phyloP scores from a whole-genome alignment of 2,797 vertebrate species.

The Lophius americanus region DNA sequence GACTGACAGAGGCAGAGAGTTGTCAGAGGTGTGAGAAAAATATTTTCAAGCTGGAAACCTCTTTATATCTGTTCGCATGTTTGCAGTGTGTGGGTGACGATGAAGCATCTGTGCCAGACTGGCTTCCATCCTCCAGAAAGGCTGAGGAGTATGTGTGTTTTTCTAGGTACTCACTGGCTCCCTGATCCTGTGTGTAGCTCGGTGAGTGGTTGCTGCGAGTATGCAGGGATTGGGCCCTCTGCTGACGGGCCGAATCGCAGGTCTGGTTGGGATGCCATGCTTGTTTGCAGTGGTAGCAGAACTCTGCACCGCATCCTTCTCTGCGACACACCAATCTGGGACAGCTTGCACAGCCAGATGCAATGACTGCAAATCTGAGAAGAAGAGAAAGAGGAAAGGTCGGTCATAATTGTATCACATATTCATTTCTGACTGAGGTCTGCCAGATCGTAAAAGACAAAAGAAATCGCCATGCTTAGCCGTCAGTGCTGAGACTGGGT shows the following conservation, averaged over 20 bases:
- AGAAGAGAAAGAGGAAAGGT: not conserved
- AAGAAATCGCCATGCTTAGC: too few species aligned
- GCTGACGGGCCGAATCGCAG: constrained; percentile 96
- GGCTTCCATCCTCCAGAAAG: not conserved
- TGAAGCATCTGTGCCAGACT: not conserved
- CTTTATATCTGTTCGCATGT: not conserved
- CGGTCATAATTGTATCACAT: not conserved
- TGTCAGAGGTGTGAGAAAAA: constrained; percentile 44
- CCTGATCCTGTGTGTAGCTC: constrained; percentile 94
- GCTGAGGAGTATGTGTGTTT: not conserved
- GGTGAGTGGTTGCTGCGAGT: constrained; percentile 95
- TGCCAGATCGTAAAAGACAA: too few species aligned
- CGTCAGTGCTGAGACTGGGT: not conserved
- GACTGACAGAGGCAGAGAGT: constrained; percentile 16
- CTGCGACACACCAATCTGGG: constrained; percentile 94
- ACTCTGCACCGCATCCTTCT: constrained; percentile 96
- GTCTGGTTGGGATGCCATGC: constrained; percentile 99
- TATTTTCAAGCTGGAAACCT: constrained; percentile 21
- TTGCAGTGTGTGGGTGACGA: not conserved
- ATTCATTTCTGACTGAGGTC: too few species aligned
- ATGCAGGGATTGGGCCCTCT: constrained; percentile 90
- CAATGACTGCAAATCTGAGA: constrained; percentile 93
- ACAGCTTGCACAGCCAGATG: constrained; percentile 98
- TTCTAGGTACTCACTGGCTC: constrained; percentile 82
- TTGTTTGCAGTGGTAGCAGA: constrained; percentile 99